Base-by-base conservation (phyloP, 2,113 vertebrate genomes). In the Chauna torquata region DNA sequence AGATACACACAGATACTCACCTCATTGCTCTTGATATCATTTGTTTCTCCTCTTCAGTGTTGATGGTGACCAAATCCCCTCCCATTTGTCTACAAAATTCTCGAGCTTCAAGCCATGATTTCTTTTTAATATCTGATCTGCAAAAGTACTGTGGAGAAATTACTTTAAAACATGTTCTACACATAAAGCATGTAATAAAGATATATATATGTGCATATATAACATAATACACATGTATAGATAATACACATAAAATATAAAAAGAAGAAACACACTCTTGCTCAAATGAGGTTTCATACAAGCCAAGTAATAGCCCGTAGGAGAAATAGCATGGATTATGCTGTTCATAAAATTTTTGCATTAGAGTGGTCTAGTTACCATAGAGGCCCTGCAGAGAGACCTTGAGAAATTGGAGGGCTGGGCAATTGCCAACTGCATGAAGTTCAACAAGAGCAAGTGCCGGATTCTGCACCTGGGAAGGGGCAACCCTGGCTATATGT, bases 71-170 rank as follows among this genome's bases (percentile, higher is more conserved):
- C 65, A 99, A 96, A 77, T 99, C 98, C 12, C 99, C 99, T 36
- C 99, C 99, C 34, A 99, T 97, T 36, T 97, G 97, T 96, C 64
- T 97, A 91, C 99, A 99, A 94, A 99, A 99, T 24, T 98, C 97
- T 52, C 78, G 98, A 15, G 99, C 98, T 80, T 99, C 99, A 50
- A 97, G 79, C 99, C 99, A 99, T 15, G 98, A 98, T 95, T 98
- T 99, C 95, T 97, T 99, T 9, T 94, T 49, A 34, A 66, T 90
- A 71, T 58, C 3, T 71, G 78, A 50, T 72, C 92, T 96, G 75
- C 4, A 34, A 86, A 96, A 98, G 76, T 85, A 80, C 98, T 98
- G 52, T 24, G 10, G 30, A 85, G 27, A 92, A 80, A 91, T 68
- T 22, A 68, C 11, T 88, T 88, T 44, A 71, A 62, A 86, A 69